Evolutionary conservation across 2,113 vertebrate genomes (phyloP).

Genomic region (Tragelaphus imberbis): DNA sequence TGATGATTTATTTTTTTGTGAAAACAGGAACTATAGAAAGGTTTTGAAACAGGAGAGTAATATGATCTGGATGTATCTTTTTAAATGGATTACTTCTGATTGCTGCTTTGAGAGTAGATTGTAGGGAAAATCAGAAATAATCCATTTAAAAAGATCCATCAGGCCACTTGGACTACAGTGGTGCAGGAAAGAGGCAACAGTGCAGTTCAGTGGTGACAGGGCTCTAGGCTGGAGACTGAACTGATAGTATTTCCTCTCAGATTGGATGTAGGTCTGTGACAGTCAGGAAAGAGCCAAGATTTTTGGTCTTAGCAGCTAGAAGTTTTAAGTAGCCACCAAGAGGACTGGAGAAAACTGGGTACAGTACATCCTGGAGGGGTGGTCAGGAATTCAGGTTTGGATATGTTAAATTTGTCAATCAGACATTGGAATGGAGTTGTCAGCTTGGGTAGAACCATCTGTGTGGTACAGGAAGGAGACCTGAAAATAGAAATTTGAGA

Average conservation of each 20-base stretch:
- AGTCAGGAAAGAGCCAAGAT: neutral
- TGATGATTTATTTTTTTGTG: neutral
- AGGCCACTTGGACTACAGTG: neutral
- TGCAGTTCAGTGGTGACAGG: neutral
- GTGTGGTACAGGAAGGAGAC: neutral
- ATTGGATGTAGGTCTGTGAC: neutral
- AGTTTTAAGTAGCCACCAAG: neutral
- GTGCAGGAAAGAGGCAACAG: neutral
- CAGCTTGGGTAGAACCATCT: neutral
- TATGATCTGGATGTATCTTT: neutral
- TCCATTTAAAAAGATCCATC: neutral
- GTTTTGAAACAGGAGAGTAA: neutral
- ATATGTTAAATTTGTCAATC: neutral
- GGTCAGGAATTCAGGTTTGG: neutral
- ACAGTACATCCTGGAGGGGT: neutral
- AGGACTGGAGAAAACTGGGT: neutral
- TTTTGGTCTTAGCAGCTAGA: neutral
- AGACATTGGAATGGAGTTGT: neutral
- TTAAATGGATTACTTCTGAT: neutral
- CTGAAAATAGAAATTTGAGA: neutral
- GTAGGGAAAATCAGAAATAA: neutral
- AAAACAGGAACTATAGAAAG: neutral
- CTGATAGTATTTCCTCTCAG: neutral
- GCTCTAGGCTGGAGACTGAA: neutral
- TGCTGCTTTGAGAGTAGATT: neutral